Evolutionary conservation across 2,888 invertebrate species (phyloP).

Genomic region (Boloria selene): DNA sequence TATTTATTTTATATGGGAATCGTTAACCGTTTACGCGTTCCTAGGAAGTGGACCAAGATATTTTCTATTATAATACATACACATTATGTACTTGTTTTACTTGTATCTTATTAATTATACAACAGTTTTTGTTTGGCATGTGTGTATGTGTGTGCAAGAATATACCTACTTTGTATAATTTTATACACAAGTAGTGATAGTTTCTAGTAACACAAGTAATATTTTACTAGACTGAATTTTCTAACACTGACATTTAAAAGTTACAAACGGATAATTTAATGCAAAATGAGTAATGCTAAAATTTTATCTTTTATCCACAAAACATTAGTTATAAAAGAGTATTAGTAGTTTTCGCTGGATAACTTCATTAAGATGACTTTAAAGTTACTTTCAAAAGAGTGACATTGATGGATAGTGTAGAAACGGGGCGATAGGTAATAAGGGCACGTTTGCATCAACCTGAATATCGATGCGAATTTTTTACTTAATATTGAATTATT

Average conservation of each 20-base stretch:
- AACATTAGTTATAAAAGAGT: conserved; percentile 23
- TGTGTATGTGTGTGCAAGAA: too few species aligned
- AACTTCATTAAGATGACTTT: conserved; percentile 54
- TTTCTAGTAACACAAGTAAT: too few species aligned
- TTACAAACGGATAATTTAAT: too few species aligned
- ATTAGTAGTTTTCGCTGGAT: conserved; percentile 40
- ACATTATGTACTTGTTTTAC: not conserved
- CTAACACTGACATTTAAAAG: not conserved
- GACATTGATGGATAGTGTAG: conserved; percentile 56
- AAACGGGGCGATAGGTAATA: conserved; percentile 36
- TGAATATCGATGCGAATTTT: not conserved
- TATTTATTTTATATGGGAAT: too few species aligned
- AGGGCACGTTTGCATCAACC: conserved; percentile 23
- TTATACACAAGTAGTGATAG: too few species aligned
- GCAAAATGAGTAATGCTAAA: conserved; percentile 10
- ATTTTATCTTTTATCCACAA: not conserved
- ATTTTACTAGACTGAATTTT: too few species aligned
- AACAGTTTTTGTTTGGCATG: too few species aligned
- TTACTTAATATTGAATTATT: not conserved
- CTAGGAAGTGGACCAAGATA: too few species aligned
- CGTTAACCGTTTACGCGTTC: too few species aligned
- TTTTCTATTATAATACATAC: not conserved
- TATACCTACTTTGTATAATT: too few species aligned
- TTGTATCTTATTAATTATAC: too few species aligned
- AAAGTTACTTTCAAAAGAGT: conserved; percentile 43